Percentiles rank a stretch among this genome's conserved stretches.
These are phyloP conservation scores for Hylomyscus alleni DNA, from an alignment of 2,797 vertebrate genomes.

Conservation along the genomic window DNA sequence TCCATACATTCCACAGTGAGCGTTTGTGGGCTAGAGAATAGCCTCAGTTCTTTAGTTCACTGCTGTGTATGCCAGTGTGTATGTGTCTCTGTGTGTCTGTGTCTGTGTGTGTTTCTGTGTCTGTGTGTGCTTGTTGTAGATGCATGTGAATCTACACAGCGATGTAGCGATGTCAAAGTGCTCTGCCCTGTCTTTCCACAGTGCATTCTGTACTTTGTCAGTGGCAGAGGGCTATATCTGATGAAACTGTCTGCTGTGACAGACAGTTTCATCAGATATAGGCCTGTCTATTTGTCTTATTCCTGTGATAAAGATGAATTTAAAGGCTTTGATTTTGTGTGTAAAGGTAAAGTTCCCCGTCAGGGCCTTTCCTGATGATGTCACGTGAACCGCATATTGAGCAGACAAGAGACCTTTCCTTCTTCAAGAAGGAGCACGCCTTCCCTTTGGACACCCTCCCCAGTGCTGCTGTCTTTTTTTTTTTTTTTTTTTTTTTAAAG, in stretches of 20 bases:
- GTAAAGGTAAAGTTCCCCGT: not conserved
- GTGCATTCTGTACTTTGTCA: not conserved
- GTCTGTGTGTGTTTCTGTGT: no score
- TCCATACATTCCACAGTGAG: not conserved
- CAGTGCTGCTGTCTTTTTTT: not conserved
- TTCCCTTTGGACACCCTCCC: not conserved
- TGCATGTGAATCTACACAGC: not conserved
- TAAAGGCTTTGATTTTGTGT: conserved; percentile 19
- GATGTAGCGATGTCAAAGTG: not conserved
- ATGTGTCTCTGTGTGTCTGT: no score
- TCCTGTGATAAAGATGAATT: not conserved
- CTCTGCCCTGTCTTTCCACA: not conserved
- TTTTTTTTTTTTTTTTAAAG: no score
- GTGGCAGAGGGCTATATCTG: not conserved
- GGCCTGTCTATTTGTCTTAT: not conserved
- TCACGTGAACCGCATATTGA: not conserved
- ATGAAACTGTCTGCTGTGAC: not conserved
- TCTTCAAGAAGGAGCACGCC: not conserved
- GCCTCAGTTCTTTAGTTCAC: not conserved
- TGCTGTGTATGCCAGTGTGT: not conserved
- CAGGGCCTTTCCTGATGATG: not conserved
- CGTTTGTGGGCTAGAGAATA: no score
- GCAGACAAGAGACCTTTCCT: not conserved
- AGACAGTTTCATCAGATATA: no score
- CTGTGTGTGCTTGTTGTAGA: not conserved